These are phyloP conservation scores for Taurulus bubalis DNA, from an alignment of 2,113 vertebrate species.

Conservation along the genomic window DNA sequence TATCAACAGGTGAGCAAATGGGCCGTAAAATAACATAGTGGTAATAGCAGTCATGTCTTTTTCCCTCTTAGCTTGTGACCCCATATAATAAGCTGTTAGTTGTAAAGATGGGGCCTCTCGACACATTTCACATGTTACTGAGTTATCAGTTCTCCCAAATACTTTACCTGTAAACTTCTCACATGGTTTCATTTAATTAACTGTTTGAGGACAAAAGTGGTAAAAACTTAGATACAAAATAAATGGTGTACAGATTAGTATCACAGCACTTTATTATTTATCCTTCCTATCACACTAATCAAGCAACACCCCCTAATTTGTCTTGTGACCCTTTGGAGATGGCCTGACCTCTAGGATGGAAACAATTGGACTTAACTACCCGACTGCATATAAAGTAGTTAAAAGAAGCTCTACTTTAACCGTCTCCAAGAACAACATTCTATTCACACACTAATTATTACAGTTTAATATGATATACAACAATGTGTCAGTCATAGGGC, in stretches of 20 bases:
- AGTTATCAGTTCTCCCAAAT: neutral
- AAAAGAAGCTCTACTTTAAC: neutral
- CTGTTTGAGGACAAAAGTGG: neutral
- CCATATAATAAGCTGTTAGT: neutral
- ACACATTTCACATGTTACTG: neutral
- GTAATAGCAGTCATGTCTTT: neutral
- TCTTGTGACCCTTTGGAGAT: neutral
- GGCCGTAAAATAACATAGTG: neutral
- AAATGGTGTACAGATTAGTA: neutral
- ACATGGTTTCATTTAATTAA: neutral
- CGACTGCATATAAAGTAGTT: neutral
- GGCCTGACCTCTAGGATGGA: neutral
- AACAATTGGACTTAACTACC: neutral
- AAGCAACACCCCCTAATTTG: neutral
- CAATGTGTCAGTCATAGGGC: neutral
- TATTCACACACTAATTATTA: neutral
- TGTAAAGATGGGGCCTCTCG: neutral
- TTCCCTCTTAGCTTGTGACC: neutral
- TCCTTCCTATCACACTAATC: neutral
- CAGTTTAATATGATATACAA: neutral
- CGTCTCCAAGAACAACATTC: neutral
- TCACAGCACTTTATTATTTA: neutral
- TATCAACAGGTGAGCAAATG: slow-evolving; percentile 26
- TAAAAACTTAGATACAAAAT: neutral
- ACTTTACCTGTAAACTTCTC: neutral